Conservation (phyloP, 2,888 invertebrate genomes). For the Troides oblongomaculatus region DNA sequence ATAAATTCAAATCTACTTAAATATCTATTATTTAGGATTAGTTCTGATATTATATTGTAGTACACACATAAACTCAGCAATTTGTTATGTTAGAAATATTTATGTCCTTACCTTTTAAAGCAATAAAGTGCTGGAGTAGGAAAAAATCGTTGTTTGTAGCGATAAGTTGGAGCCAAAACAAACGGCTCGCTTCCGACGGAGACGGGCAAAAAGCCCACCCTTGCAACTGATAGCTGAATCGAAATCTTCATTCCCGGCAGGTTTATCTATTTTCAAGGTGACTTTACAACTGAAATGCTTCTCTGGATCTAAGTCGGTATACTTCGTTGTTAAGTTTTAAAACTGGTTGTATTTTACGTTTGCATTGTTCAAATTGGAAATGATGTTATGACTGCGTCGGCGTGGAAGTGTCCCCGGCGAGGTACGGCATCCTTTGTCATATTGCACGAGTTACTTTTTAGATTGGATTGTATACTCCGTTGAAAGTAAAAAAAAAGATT, state of each 20-base stretch:
- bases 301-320: conserved; percentile 3
- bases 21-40: no score
- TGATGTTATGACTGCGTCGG: no score
- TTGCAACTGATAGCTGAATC: conserved; percentile 36
- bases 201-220: conserved; percentile 39
- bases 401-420: no score
- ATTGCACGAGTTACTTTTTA: no score
- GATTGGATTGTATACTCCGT: no score
- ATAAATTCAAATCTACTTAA: no score
- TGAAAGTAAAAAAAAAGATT: no score
- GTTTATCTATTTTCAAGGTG: conserved; percentile 29
- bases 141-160: conserved; percentile 26
- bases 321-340: no score
- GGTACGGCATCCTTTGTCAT: no score
- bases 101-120: conserved; percentile 4
- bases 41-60: not conserved
- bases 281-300: conserved; percentile 25
- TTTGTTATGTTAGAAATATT: conserved; percentile 9
- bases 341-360: no score
- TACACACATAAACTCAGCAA: conserved; percentile 2
- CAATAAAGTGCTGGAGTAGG: conserved; percentile 15
- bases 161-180: conserved; percentile 39
- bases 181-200: conserved; percentile 39
- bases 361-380: no score
- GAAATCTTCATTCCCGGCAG: conserved; percentile 27